Evolutionary conservation across 2,113 vertebrate genomes (phyloP).

Genomic region (Ceuthmochares aereus): DNA sequence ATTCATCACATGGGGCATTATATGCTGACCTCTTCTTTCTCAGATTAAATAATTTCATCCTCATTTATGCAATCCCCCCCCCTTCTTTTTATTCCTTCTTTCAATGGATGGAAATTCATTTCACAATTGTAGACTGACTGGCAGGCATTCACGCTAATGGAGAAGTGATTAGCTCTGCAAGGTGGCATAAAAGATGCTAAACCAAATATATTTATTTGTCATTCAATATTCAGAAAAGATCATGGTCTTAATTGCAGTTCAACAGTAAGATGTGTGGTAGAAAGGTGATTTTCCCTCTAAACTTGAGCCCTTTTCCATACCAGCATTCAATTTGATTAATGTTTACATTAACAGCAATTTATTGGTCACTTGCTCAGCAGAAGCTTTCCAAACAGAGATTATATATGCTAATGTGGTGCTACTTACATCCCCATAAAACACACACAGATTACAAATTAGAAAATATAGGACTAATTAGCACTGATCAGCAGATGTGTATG

Average conservation of each 20-base stretch:
- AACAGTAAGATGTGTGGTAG: background rate
- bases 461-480: slow-evolving; percentile 72
- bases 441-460: slow-evolving; percentile 61
- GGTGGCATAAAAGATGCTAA: background rate
- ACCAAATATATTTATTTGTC: background rate
- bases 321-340: slow-evolving; percentile 70
- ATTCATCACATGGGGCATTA: background rate
- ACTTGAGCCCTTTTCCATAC: background rate
- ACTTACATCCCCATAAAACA: slow-evolving; percentile 63
- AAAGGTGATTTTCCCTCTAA: slow-evolving; percentile 23
- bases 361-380: slow-evolving; percentile 71
- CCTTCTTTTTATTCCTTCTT: background rate
- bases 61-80: background rate
- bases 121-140: background rate
- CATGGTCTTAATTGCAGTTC: slow-evolving; percentile 27
- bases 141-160: background rate
- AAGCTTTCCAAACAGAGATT: slow-evolving; percentile 61
- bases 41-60: background rate
- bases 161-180: background rate
- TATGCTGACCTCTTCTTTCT: background rate
- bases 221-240: slow-evolving; percentile 23
- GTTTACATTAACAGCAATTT: slow-evolving; percentile 69
- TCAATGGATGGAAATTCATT: background rate
- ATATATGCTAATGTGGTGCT: slow-evolving; percentile 31
- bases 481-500: slow-evolving; percentile 53